Base-by-base conservation (phyloP, 2,797 vertebrate species). In the Meda fulgida region DNA sequence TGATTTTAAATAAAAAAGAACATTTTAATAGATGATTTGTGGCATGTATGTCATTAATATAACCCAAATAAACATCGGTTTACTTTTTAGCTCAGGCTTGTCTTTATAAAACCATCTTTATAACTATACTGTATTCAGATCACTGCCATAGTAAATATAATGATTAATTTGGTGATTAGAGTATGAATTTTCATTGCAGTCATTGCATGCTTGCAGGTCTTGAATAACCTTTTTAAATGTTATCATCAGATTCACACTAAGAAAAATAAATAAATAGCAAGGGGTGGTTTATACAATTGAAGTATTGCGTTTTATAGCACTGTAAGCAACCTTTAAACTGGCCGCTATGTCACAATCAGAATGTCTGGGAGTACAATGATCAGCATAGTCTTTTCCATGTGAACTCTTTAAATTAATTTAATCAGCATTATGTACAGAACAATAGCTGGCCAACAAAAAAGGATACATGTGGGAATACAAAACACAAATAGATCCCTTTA, bases 321-420 rank as follows among this genome's bases (percentile, higher is more conserved):
- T 8, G 53, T 9, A 58, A 40, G 34, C 16, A 60, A 55, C 23
- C n/a, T 18, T 75, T 18, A 26, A 58, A 70, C 36, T 26, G 14
- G 23, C 34, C 5, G 23, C 23, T 10, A 21, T 78, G 14, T 26
- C 36, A 19, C 8, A 80, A 36, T 31, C 11, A 73, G 14, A 70
- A 46, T 16, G 9, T 26, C 29, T 29, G 58, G 10, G 40, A 38
- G 3, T 58, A 26, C 36, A 73, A 38, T 19, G 51, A 71, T 4
- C 38, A 31, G 77, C 16, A 31, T 48, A 67, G 14, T 55, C 36
- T 4, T 86, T 78, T 83, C 76, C 26, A 88, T 90, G 90, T 76
- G 87, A 91, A 92, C 91, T 93, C 86, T 91, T 95, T 95, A 95
- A 96, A 95, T 95, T 95, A 95, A 95, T 95, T 96, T 95, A 95